These are phyloP conservation scores for Linepithema humile DNA, from an alignment of 1,140 invertebrate genomes.

Conservation along the genomic window DNA sequence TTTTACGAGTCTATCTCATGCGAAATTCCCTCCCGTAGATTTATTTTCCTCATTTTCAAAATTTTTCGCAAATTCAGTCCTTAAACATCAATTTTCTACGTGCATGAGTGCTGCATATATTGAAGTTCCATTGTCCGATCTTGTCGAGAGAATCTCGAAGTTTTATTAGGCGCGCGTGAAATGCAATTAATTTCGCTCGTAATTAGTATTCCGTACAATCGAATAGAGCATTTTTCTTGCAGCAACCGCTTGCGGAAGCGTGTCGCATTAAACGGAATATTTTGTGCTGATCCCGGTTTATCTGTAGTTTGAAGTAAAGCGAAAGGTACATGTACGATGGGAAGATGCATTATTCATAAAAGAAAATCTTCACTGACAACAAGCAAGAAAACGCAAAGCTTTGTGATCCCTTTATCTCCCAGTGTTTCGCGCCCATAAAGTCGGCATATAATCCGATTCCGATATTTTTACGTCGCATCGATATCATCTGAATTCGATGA, in stretches of 20 bases:
- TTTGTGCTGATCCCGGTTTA: slow-evolving; percentile 3
- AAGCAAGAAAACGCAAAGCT: slow-evolving; percentile 28
- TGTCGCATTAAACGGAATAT: slow-evolving; percentile 22
- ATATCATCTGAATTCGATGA: background rate
- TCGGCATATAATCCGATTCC: background rate
- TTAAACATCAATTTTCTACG: background rate
- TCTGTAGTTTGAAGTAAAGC: slow-evolving; percentile 7
- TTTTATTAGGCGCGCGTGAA: background rate
- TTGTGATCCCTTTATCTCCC: slow-evolving; percentile 24
- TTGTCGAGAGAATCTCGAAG: background rate
- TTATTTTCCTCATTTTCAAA: slow-evolving; percentile 32
- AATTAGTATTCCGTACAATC: background rate
- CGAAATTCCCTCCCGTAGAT: background rate
- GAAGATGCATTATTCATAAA: slow-evolving; percentile 32
- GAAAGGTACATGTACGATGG: background rate
- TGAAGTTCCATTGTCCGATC: background rate
- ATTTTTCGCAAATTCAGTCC: background rate
- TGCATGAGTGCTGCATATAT: too few species aligned
- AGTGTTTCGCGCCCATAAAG: background rate
- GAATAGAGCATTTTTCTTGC: background rate
- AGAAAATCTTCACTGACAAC: slow-evolving; percentile 18
- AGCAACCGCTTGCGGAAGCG: background rate
- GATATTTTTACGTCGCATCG: background rate
- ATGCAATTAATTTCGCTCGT: background rate
- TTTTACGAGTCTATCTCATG: slow-evolving; percentile 11